Evolutionary conservation across 2,113 vertebrate genomes (phyloP), one percentile per base, ranked within the genome.

Genomic region (Cheilinus undulatus): DNA sequence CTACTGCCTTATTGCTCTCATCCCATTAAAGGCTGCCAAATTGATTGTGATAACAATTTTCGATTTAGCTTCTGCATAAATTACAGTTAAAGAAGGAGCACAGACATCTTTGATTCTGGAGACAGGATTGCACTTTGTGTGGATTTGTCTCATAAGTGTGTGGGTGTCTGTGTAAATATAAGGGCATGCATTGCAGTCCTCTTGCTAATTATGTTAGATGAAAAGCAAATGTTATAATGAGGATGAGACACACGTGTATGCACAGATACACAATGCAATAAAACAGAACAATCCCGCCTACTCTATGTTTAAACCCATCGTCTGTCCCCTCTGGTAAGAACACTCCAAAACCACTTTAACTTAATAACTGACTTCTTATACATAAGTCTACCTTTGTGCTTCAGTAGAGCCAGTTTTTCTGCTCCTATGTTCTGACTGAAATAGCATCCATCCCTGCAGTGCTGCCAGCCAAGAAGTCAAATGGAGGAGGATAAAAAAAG

Each of bases 21-120:
- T 91, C 83, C 83, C 83, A 90, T 92, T 92, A 93, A 90, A 89
- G 66, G 57, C 74, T 89, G 79, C 85, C 85, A 92, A 92, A 93
- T 89, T 90, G 79, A 91, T 92, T 89, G 88, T 85, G 88, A 92
- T 93, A 90, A 91, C 80, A 93, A 81, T 87, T 91, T 93, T 92
- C 85, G 93, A 92, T 93, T 91, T 92, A 83, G 56, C 36, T 63
- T 76, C 78, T 71, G 74, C 76, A 85, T 89, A 91, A 89, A 90
- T 93, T 91, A 77, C 76, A 52, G 59, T 80, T 80, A 56, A 73
- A 74, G 89, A 76, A 81, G 76, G 85, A 84, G 86, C 83, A 64
- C 64, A 42, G 82, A 81, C 62, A 86, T 86, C 59, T 86, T 76
- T 86, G 67, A 87, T 76, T 88, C 60, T 34, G 7, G 59, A 72